phyloP scores from a whole-genome alignment of 2,113 vertebrate genomes.

The Cynopterus brachyotis region DNA sequence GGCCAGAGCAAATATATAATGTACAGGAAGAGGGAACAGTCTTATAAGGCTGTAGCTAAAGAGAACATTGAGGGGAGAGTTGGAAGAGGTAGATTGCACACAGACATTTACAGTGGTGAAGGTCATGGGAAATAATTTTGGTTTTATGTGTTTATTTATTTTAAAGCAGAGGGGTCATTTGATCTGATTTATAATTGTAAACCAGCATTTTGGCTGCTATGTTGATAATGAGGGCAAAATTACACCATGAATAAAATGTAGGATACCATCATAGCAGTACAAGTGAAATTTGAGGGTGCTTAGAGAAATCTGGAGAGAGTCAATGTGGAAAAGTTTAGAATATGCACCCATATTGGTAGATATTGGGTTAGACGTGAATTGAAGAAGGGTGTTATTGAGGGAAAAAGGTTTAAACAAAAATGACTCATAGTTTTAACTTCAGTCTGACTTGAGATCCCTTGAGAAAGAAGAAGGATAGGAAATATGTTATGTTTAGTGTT shows the following conservation, averaged over 20 bases:
- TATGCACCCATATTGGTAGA: too few relatives aligned
- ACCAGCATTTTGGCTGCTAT: background rate
- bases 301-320: background rate
- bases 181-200: background rate
- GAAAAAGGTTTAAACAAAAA: background rate
- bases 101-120: background rate
- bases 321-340: background rate
- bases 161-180: background rate
- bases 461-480: background rate
- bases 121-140: background rate
- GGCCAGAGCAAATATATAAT: too few relatives aligned
- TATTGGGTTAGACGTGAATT: background rate
- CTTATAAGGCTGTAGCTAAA: background rate
- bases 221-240: background rate
- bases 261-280: background rate
- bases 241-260: background rate
- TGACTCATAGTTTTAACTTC: background rate
- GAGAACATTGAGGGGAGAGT: background rate
- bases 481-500: background rate
- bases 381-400: background rate
- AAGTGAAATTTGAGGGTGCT: background rate
- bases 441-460: background rate
- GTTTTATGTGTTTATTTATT: background rate
- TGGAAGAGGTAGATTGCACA: background rate
- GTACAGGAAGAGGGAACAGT: background rate